Conservation (phyloP, 64 coral and sea anemone genomes). For the Montipora foliosa region DNA sequence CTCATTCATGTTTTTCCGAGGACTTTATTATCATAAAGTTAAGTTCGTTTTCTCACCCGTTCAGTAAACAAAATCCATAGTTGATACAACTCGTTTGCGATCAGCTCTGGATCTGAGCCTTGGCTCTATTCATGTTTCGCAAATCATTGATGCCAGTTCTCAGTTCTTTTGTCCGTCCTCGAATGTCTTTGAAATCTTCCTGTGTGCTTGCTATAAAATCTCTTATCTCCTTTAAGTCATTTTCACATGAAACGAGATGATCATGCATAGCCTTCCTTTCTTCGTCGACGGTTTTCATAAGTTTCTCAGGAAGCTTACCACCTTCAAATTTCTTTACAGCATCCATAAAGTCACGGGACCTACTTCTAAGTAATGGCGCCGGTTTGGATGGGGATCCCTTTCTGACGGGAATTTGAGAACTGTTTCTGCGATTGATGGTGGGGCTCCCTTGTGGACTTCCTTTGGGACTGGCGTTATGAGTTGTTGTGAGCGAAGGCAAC, state of each 20-base stretch:
- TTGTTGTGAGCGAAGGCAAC: background rate
- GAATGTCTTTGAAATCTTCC: slow-evolving; percentile 34
- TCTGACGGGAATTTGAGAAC: slow-evolving; percentile 31
- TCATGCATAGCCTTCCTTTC: slow-evolving; percentile 2
- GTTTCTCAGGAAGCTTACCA: slow-evolving; percentile 40
- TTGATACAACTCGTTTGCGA: too few relatives aligned
- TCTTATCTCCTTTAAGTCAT: slow-evolving; percentile 26
- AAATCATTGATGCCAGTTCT: background rate
- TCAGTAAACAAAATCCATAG: too few relatives aligned
- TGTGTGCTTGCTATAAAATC: slow-evolving; percentile 14
- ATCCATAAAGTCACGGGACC: slow-evolving; percentile 42
- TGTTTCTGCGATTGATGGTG: background rate
- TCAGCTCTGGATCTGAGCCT: background rate
- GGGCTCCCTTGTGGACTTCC: slow-evolving; percentile 26
- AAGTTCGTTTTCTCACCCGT: too few relatives aligned
- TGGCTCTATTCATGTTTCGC: background rate
- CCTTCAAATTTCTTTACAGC: slow-evolving; percentile 51
- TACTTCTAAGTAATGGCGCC: slow-evolving; percentile 20
- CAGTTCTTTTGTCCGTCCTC: slow-evolving; percentile 8
- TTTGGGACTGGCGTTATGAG: background rate
- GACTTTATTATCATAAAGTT: too few relatives aligned
- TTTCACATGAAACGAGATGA: slow-evolving; percentile 1
- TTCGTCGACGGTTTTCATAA: slow-evolving; percentile 31
- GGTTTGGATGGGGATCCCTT: slow-evolving; percentile 8
- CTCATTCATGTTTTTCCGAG: too few relatives aligned